Percentiles rank a stretch among this genome's conserved stretches.
These are phyloP conservation scores for Gambelia wislizenii DNA, from an alignment of 2,797 vertebrate genomes.

Conservation along the genomic window DNA sequence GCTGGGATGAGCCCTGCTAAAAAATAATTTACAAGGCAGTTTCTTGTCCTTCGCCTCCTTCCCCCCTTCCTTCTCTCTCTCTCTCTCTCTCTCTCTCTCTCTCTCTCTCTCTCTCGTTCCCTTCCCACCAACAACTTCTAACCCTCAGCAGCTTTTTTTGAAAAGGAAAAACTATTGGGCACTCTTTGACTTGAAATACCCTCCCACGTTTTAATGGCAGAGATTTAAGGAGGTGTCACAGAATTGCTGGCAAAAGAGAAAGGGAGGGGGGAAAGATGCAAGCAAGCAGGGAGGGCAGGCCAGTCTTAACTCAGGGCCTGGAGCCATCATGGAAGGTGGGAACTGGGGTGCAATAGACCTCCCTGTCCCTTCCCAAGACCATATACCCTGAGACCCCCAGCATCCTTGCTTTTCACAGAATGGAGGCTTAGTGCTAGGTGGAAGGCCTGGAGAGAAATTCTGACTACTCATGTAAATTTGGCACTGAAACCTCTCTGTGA, in stretches of 20 bases:
- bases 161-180: conserved; percentile 85
- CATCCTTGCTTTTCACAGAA: too few relatives aligned
- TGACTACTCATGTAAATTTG: too few relatives aligned
- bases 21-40: too few relatives aligned
- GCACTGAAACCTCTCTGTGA: too few relatives aligned
- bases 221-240: conserved; percentile 80
- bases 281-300: conserved; percentile 70
- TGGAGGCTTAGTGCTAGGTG: too few relatives aligned
- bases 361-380: too few relatives aligned
- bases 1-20: too few relatives aligned
- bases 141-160: conserved; percentile 81
- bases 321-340: too few relatives aligned
- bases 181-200: conserved; percentile 82
- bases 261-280: neutral
- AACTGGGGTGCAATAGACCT: too few relatives aligned
- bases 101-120: neutral
- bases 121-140: neutral
- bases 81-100: accelerated
- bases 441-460: too few relatives aligned
- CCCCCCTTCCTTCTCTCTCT: neutral
- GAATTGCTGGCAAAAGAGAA: conserved; percentile 62
- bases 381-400: too few relatives aligned
- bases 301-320: too few relatives aligned
- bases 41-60: accelerated
- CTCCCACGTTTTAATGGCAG: conserved; percentile 85